Conservation (phyloP, 1,140 invertebrate genomes). For the Drosophila arizonae region DNA sequence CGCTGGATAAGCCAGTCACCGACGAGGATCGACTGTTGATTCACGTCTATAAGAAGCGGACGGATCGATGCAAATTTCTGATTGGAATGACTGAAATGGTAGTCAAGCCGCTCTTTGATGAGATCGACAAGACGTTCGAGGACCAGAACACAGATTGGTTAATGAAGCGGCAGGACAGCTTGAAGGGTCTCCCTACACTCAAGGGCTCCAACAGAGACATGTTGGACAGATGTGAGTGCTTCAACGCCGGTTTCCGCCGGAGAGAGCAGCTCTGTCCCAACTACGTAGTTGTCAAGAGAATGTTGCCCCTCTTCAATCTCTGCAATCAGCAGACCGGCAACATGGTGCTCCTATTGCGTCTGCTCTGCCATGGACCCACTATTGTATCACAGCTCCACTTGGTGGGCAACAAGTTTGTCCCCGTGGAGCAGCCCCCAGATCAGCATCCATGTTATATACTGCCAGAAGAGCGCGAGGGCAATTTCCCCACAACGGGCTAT, state of each 20-base stretch:
- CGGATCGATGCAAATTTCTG: conserved; percentile 72
- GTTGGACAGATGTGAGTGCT: conserved; percentile 63
- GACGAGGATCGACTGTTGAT: conserved; percentile 60
- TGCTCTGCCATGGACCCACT: conserved; percentile 69
- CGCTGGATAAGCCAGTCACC: conserved; percentile 56
- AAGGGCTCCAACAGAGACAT: conserved; percentile 32
- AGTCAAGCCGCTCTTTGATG: conserved; percentile 64
- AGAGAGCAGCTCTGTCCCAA: conserved; percentile 65
- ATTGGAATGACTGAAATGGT: conserved; percentile 64
- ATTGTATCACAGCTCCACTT: conserved; percentile 59
- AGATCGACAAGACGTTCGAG: conserved; percentile 64
- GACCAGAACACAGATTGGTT: conserved; percentile 66
- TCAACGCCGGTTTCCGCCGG: conserved; percentile 30
- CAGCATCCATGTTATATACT: conserved; percentile 13
- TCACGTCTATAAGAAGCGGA: conserved; percentile 69
- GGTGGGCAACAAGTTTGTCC: background rate
- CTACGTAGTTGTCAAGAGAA: conserved; percentile 54
- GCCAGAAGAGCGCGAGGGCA: background rate
- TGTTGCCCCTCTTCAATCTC: conserved; percentile 72
- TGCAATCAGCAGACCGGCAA: conserved; percentile 72
- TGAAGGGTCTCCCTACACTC: conserved; percentile 44
- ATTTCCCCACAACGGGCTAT: conserved; percentile 18
- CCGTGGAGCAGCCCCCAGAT: background rate
- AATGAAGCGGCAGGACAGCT: conserved; percentile 26
- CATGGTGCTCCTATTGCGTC: conserved; percentile 62